Base-by-base conservation (phyloP, 2,113 vertebrate genomes). In the Hippopotamus amphibius region DNA sequence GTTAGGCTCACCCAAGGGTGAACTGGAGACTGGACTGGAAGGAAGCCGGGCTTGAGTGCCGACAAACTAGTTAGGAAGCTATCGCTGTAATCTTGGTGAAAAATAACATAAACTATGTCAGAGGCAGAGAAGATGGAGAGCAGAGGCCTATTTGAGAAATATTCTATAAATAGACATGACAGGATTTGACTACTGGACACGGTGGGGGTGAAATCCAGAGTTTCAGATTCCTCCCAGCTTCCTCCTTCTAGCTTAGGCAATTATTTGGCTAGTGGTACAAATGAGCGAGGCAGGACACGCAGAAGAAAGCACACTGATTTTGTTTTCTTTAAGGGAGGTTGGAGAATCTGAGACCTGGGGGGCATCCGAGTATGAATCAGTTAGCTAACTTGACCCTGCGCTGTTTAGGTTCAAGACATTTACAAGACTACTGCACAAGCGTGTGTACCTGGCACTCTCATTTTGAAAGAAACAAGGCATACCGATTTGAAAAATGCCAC, bases 211-310 rank as follows among this genome's bases (percentile, higher is more conserved):
- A 81, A 94, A 88, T 86, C 33, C 85, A 88, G 65, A 92, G 72
- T 72, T 55, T 43, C 72, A 71, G 63, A 93, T 93, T 95, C 86
- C 86, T 81, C 30, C 16, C 28, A 37, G 86, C 19, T 79, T 89
- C 92, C 43, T 94, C 55, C 68, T 71, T 48, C 55, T 74, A 61
- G 24, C 37, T 94, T 65, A 87, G 63, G 57, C 61, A 68, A 69
- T 96, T 88, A 68, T 93, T 81, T 96, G 72, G 76, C 76, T n/a
- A 94, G 71, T 61, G 81, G 71, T 88, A 68, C 41, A 68, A 88
- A 5, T 57, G 82, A 82, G 76, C 13, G 28, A 19, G 19, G 46
- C 43, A 68, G 33, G 74, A 26, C 55, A 93, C 17, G 37, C 11
- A 55, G 59, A 95, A 71, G 37, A 46, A 14, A 48, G 59, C 43